Conservation (phyloP, 2,888 invertebrate genomes). For the Lasioglossum zephyrum region DNA sequence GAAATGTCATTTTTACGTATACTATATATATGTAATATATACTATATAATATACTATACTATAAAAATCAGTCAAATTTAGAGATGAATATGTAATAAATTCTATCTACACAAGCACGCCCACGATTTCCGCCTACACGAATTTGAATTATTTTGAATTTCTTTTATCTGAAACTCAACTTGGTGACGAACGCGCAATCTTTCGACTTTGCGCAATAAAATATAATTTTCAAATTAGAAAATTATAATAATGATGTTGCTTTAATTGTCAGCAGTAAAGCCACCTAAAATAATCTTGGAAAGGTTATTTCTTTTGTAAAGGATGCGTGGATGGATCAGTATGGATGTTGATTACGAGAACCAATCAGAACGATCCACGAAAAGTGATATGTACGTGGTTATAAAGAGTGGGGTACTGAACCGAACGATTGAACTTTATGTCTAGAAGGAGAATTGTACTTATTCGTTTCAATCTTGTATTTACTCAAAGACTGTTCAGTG, state of each 20-base stretch:
- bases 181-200: not conserved
- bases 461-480: conserved; percentile 33
- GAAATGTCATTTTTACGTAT: too few species aligned
- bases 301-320: conserved; percentile 39
- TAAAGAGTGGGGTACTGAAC: conserved; percentile 37
- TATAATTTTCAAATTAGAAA: not conserved
- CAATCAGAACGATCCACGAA: conserved; percentile 82
- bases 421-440: conserved; percentile 48
- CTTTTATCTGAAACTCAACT: not conserved
- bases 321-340: conserved; percentile 19
- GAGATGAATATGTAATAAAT: not conserved
- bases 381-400: conserved; percentile 46
- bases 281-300: not conserved
- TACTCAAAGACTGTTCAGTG: conserved; percentile 27
- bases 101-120: not conserved
- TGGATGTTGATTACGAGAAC: conserved; percentile 72
- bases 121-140: not conserved
- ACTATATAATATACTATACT: too few species aligned
- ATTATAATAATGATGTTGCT: not conserved
- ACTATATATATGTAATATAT: too few species aligned
- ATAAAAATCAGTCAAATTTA: not conserved
- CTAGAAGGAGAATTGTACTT: conserved; percentile 49
- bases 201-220: not conserved
- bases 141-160: not conserved
- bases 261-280: not conserved